Conservation (phyloP, 2,797 vertebrate genomes). For the Chelmon rostratus region DNA sequence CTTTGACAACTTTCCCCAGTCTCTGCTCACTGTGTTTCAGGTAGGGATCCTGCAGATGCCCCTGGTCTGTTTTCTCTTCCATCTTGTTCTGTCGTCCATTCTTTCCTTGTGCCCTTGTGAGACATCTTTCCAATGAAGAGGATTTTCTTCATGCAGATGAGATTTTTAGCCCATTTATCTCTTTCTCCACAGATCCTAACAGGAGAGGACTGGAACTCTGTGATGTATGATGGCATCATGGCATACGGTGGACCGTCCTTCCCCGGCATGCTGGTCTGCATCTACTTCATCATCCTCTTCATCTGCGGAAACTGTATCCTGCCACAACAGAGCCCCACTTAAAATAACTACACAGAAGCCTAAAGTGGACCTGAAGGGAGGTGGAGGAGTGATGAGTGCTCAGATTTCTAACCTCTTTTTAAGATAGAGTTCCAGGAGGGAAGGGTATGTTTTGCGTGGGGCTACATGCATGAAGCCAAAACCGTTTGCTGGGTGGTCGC, state of each 20-base stretch:
- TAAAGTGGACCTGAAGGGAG: background rate
- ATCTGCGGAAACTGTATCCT: constrained; percentile 98
- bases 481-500: background rate
- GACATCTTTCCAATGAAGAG: background rate
- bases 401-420: background rate
- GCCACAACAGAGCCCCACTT: background rate
- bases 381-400: constrained; percentile 16
- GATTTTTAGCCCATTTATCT: background rate
- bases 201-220: constrained; percentile 99
- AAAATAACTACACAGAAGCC: background rate
- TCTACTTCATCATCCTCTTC: constrained; percentile 99
- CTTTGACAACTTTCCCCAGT: constrained; percentile 99
- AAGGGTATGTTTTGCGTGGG: background rate
- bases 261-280: constrained; percentile 99
- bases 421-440: constrained; percentile 13
- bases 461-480: constrained; percentile 13
- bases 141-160: background rate
- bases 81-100: background rate
- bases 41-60: constrained; percentile 72
- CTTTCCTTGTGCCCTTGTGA: background rate
- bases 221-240: constrained; percentile 99
- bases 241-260: constrained; percentile 99
- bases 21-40: constrained; percentile 99
- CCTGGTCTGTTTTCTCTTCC: background rate
- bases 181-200: constrained; percentile 92